These are phyloP conservation scores for Etheostoma nigrum DNA, from an alignment of 2,797 vertebrate genomes.

Conservation along the genomic window DNA sequence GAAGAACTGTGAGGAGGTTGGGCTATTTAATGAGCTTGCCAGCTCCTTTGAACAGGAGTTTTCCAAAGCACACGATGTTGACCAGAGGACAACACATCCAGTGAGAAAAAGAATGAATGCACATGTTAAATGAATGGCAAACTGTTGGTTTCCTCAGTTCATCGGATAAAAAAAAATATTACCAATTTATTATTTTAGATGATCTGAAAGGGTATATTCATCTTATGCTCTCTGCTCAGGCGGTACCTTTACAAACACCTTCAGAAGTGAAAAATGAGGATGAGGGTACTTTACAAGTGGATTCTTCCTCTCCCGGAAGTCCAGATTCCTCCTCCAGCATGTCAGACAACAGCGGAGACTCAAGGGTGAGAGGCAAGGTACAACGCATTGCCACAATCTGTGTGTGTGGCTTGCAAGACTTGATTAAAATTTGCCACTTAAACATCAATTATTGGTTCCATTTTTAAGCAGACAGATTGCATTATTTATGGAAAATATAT, in stretches of 20 bases:
- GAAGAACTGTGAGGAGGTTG: slow-evolving; percentile 99
- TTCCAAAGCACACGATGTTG: slow-evolving; percentile 92
- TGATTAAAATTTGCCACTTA: neutral
- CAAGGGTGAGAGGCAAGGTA: slow-evolving; percentile 64
- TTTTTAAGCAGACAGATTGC: neutral
- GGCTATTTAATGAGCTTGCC: slow-evolving; percentile 96
- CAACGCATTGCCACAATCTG: neutral
- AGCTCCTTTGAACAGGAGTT: slow-evolving; percentile 97
- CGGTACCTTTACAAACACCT: slow-evolving; percentile 87
- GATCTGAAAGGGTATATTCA: neutral
- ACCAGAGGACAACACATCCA: slow-evolving; percentile 85
- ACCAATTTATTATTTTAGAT: neutral
- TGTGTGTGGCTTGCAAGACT: neutral
- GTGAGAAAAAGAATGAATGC: slow-evolving; percentile 62
- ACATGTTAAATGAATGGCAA: neutral
- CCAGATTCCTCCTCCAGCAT: slow-evolving; percentile 87
- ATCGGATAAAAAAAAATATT: neutral
- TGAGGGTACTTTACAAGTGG: slow-evolving; percentile 93
- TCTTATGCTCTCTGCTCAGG: slow-evolving; percentile 53
- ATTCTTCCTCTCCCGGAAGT: slow-evolving; percentile 92
- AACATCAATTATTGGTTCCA: neutral
- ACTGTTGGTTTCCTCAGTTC: neutral
- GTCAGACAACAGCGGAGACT: slow-evolving; percentile 82
- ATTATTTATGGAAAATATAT: neutral
- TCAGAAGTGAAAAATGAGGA: slow-evolving; percentile 93